Percentiles rank a stretch among this genome's conserved stretches.
phyloP scores from a whole-genome alignment of 1,140 invertebrate species.

The Rhopalosiphum padi region DNA sequence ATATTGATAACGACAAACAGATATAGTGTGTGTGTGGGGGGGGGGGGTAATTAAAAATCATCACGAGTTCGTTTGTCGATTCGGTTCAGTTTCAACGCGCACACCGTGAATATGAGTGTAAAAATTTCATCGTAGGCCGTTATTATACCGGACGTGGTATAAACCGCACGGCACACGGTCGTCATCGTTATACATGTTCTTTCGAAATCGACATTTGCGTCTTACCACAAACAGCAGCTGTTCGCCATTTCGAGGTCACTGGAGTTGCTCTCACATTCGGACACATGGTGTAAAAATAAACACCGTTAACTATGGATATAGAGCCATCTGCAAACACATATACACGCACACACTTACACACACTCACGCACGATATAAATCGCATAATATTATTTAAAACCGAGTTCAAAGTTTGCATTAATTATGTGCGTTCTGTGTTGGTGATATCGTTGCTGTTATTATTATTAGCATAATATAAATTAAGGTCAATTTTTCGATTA shows the following conservation, averaged over 20 bases:
- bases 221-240: not conserved
- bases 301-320: not conserved
- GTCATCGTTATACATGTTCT: not conserved
- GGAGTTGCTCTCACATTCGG: not conserved
- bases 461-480: not conserved
- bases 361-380: not conserved
- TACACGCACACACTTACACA: not conserved
- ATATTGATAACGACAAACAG: not conserved
- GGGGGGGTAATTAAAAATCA: not conserved
- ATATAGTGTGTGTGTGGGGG: not conserved
- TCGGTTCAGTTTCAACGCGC: not conserved
- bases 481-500: slow-evolving; percentile 6
- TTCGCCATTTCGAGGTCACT: slow-evolving; percentile 6
- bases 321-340: not conserved
- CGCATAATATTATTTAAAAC: not conserved
- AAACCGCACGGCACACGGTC: not conserved
- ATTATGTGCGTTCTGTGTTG: not conserved
- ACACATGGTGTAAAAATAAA: slow-evolving; percentile 31
- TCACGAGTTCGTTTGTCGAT: not conserved
- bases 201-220: slow-evolving; percentile 13
- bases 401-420: slow-evolving; percentile 5
- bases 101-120: slow-evolving; percentile 5
- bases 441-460: not conserved
- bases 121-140: not conserved
- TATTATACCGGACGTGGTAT: not conserved